Evolutionary conservation across 1,140 invertebrate genomes (phyloP).

Genomic region (Magallana angulata): DNA sequence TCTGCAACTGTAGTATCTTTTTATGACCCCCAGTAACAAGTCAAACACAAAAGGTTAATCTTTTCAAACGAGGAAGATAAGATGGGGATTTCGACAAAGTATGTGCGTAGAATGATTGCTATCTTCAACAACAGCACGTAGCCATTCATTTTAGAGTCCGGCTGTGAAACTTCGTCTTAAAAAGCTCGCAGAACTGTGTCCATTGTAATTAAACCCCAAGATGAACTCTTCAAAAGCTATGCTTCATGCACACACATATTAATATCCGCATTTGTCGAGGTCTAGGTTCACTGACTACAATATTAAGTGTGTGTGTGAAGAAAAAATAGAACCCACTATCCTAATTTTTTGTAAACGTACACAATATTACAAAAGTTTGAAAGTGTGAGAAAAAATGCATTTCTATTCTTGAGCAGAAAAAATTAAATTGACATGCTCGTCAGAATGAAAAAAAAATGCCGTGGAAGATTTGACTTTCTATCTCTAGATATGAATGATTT

Average conservation of each 20-base stretch:
- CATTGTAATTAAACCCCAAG: not conserved
- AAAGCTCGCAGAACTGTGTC: not conserved
- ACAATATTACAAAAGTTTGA: too few relatives aligned
- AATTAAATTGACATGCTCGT: too few relatives aligned
- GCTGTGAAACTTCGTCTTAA: not conserved
- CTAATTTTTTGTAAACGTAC: too few relatives aligned
- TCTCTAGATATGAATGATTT: too few relatives aligned
- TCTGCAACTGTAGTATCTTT: too few relatives aligned
- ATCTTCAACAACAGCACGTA: not conserved
- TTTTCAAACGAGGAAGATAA: not conserved
- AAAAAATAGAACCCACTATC: too few relatives aligned
- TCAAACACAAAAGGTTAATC: too few relatives aligned
- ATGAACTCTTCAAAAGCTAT: slow-evolving; percentile 12
- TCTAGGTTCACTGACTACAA: slow-evolving; percentile 2
- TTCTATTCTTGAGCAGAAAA: too few relatives aligned
- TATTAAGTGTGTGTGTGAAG: not conserved
- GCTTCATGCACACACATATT: not conserved
- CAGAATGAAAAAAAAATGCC: too few relatives aligned
- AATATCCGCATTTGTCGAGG: not conserved
- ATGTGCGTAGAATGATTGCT: not conserved
- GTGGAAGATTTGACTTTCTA: too few relatives aligned
- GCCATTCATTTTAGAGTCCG: slow-evolving; percentile 12
- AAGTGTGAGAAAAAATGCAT: too few relatives aligned
- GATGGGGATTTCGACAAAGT: not conserved
- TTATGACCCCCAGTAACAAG: too few relatives aligned